Evolutionary conservation across 2,888 invertebrate genomes (phyloP), one percentile per base, ranked within the genome.

Genomic region (Petrolisthes manimaculis): DNA sequence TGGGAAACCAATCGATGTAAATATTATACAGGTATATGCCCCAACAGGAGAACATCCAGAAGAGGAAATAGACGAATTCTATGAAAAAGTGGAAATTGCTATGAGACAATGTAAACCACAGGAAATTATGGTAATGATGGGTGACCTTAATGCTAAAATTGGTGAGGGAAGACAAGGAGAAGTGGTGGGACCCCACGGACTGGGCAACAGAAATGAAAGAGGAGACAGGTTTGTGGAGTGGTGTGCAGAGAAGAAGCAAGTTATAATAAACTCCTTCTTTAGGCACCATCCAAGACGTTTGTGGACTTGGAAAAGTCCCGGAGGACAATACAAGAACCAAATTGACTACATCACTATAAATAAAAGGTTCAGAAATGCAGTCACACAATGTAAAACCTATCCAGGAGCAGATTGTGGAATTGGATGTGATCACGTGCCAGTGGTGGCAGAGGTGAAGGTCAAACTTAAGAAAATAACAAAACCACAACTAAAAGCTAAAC

Each of bases 111-210:
- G 61, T 51, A 82, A 82, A 56, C 21, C 8, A 8, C 6, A 82
- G 55, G 82, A 82, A 82, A 14, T 82, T 21, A 82, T 21, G n/a
- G 61, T 82, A 14, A 61, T 82, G 21, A 61, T 82, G 14, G 82
- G 61, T 21, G 56, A 82, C 56, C 61, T 82, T n/a, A 82, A 78
- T 78, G 78, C 78, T 51, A 78, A 78, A 18, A 51, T 78, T 78
- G 24, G 78, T 37, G 78, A 78, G 21, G 61, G 37, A 56, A 67
- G 82, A 82, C 14, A 9, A n/a, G 56, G 61, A 82, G 51, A 21
- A 61, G 54, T 67, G 14, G 14, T 24, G 9, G 67, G 82, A 21
- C 56, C 21, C 18, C 5, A 24, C 61, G 82, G 82, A 9, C 24
- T 56, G 14, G 82, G 5, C 8, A 18, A 24, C 9, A 82, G 21